phyloP scores from a whole-genome alignment of 2,113 vertebrate species.

The Triplophysa tibetana region DNA sequence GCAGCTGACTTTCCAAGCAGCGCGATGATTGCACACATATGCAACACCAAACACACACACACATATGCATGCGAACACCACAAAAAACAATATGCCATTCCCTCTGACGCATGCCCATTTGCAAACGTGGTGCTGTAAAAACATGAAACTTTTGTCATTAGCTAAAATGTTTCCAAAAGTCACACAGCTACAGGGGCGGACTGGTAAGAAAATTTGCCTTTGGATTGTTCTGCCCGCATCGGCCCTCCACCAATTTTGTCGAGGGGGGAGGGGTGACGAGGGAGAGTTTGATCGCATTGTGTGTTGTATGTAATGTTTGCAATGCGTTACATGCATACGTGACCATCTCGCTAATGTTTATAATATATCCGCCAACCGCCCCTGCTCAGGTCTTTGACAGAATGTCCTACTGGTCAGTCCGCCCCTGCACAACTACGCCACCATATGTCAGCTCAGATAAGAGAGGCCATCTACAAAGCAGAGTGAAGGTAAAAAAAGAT shows the following conservation, averaged over 20 bases:
- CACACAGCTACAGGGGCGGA: slow-evolving; percentile 41
- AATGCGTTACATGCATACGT: no score
- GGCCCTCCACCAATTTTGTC: no score
- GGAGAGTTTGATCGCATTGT: no score
- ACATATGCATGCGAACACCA: slow-evolving; percentile 1
- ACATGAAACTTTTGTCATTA: slow-evolving; percentile 64
- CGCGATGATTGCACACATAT: slow-evolving; percentile 50
- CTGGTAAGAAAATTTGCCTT: no score
- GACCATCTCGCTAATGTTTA: no score
- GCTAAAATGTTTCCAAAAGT: slow-evolving; percentile 63
- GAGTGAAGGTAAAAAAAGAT: slow-evolving; percentile 16
- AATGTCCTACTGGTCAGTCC: no score
- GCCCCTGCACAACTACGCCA: slow-evolving; percentile 38
- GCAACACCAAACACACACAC: slow-evolving; percentile 38
- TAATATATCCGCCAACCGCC: no score
- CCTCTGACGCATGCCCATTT: slow-evolving; percentile 24
- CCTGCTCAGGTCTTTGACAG: no score
- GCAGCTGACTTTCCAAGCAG: slow-evolving; percentile 62
- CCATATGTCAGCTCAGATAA: slow-evolving; percentile 66
- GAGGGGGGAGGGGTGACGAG: no score
- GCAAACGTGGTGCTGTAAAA: slow-evolving; percentile 46
- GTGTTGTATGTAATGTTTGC: no score
- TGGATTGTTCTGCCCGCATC: no score
- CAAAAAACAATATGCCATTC: slow-evolving; percentile 14
- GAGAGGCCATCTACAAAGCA: slow-evolving; percentile 25